Evolutionary conservation across 2,888 invertebrate species (phyloP).

Genomic region (Drepana falcataria): DNA sequence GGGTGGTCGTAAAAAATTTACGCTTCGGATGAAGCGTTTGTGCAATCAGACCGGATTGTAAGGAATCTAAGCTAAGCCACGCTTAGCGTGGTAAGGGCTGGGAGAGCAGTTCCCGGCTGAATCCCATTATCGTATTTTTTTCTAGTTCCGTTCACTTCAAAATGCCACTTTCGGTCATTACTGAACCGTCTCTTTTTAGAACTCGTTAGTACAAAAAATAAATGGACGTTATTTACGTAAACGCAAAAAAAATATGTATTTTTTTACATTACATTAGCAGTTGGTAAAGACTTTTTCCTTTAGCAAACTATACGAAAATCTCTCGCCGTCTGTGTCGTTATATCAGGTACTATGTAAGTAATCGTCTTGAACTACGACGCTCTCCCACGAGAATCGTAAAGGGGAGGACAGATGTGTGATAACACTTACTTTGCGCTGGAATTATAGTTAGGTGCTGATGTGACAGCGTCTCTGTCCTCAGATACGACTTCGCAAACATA

Average conservation of each 20-base stretch:
- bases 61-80: conserved; percentile 53
- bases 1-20: conserved; percentile 54
- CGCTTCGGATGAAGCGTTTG: conserved; percentile 58
- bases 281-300: too few relatives aligned
- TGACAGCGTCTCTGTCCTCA: too few relatives aligned
- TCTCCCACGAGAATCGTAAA: too few relatives aligned
- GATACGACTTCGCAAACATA: too few relatives aligned
- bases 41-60: conserved; percentile 70
- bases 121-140: conserved; percentile 45
- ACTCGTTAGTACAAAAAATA: conserved; percentile 2
- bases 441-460: too few relatives aligned
- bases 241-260: background rate
- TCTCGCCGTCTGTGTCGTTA: too few relatives aligned
- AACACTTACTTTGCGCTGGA: too few relatives aligned
- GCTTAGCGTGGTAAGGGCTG: conserved; percentile 43
- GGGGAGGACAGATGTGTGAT: too few relatives aligned
- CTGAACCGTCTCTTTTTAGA: background rate
- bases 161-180: conserved; percentile 4
- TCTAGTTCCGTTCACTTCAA: conserved; percentile 20
- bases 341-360: too few relatives aligned
- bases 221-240: background rate
- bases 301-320: too few relatives aligned
- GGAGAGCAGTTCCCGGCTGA: conserved; percentile 40
- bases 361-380: too few relatives aligned
- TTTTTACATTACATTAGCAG: background rate